Evolutionary conservation across 1,140 invertebrate species (phyloP), one percentile per base, ranked within the genome.

Genomic region (Euwallacea similis): DNA sequence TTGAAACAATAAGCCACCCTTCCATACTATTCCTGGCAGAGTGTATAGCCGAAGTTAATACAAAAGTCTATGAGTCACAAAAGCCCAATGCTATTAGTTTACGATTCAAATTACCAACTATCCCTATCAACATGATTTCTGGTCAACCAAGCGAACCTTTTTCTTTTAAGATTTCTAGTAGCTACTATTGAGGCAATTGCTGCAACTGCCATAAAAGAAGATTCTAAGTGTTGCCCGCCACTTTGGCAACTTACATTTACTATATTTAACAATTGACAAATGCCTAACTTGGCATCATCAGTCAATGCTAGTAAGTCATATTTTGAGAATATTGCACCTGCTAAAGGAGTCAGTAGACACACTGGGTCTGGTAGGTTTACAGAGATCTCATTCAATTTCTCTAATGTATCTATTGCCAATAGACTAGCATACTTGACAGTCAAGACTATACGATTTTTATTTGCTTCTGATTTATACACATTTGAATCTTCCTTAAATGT

Each of bases 291-390:
- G 11, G 41, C 7, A 7, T 7, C 33, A 7, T 10, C 7, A 8
- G 59, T 11, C 7, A 61, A 7, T 7, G 7, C 8, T 21, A 7
- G 10, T 10, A 61, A 21, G 43, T 61, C 59, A 11, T 61, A 9
- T 44, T 44, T 61, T 61, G 59, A 61, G 15, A 61, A 61, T 7
- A 61, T 13, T 21, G 59, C 8, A 7, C 59, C 59, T 61, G 43
- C 59, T n/a, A 61, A 15, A 42, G 59, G 59, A 7, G 9, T 42
- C 15, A 61, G 11, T 44, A 61, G 15, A 7, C 6, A 7, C 8
- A 21, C 15, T 61, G 59, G 59, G 9, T 9, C 7, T 7, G 8
- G 7, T 41, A 42, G 7, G 7, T 9, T 7, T 11, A 44, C 41
- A 21, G 59, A 10, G 7, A 61, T 61, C 21, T 10, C 15, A 41